Evolutionary conservation across 2,113 vertebrate species (phyloP).

Genomic region (Sialia sialis): DNA sequence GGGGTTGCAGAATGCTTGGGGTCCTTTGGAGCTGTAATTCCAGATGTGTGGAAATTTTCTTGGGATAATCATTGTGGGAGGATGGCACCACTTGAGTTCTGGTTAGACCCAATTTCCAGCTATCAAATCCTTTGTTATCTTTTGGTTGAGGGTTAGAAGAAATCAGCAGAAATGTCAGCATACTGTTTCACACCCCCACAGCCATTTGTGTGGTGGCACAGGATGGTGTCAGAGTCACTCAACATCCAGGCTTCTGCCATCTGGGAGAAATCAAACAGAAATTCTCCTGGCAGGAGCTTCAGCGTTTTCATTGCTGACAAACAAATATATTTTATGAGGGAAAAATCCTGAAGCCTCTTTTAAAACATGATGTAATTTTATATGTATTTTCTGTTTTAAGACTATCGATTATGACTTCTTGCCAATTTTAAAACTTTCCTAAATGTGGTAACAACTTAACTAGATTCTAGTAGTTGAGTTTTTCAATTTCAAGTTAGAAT

Average conservation of each 20-base stretch:
- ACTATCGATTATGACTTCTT: not conserved
- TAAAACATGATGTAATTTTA: not conserved
- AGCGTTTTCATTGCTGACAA: not conserved
- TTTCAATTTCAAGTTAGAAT: not conserved
- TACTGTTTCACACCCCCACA: accelerated
- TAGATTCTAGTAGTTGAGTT: not conserved
- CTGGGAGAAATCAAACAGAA: not conserved
- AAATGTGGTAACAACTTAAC: not conserved
- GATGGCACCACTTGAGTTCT: too few species aligned
- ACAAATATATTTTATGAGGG: not conserved
- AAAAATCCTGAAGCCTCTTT: not conserved
- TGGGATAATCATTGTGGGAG: not conserved
- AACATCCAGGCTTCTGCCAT: not conserved
- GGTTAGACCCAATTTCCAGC: not conserved
- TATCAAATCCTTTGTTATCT: not conserved
- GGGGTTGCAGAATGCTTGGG: not conserved
- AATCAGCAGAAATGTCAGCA: not conserved
- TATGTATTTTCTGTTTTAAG: not conserved
- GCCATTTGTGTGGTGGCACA: not conserved
- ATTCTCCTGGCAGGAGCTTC: not conserved
- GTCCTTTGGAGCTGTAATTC: not conserved
- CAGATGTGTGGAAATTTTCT: not conserved
- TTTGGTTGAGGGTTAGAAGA: not conserved
- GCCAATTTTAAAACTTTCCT: not conserved
- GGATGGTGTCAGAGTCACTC: not conserved